phyloP scores from a whole-genome alignment of 2,888 invertebrate species.

The Archips xylosteana region DNA sequence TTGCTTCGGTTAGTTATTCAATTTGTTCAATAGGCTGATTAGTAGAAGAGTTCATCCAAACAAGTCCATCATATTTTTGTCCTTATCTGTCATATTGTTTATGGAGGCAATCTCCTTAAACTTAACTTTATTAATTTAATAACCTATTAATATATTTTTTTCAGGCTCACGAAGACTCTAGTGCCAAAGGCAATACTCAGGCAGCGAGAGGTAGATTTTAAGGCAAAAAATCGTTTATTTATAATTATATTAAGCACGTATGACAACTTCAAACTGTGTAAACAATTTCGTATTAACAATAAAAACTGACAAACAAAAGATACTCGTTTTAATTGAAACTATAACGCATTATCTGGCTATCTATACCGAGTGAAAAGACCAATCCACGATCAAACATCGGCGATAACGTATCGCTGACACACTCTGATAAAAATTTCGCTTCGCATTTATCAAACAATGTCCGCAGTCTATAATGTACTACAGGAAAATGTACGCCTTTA shows the following conservation, averaged over 20 bases:
- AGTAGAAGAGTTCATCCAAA: too few species aligned
- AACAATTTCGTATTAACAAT: slow-evolving; percentile 29
- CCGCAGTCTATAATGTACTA: slow-evolving; percentile 51
- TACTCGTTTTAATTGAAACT: slow-evolving; percentile 7
- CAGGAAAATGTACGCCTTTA: slow-evolving; percentile 48
- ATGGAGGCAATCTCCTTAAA: too few species aligned
- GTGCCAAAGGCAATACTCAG: slow-evolving; percentile 48
- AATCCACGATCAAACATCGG: slow-evolving; percentile 59
- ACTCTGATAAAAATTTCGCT: slow-evolving; percentile 54
- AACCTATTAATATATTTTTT: slow-evolving; percentile 12
- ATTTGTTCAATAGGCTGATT: too few species aligned
- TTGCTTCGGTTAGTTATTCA: too few species aligned
- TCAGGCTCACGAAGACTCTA: slow-evolving; percentile 52
- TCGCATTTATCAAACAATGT: slow-evolving; percentile 37
- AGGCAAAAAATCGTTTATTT: neutral
- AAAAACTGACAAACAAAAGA: slow-evolving; percentile 22
- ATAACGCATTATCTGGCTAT: neutral
- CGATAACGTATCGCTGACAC: slow-evolving; percentile 60
- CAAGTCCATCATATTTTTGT: too few species aligned
- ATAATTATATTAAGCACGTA: neutral
- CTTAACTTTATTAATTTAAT: too few species aligned
- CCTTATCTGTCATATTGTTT: too few species aligned
- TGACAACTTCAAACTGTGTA: slow-evolving; percentile 22
- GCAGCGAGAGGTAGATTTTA: slow-evolving; percentile 47
- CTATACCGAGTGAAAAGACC: slow-evolving; percentile 63